phyloP scores from a whole-genome alignment of 2,113 vertebrate species.

The Mus spicilegus region DNA sequence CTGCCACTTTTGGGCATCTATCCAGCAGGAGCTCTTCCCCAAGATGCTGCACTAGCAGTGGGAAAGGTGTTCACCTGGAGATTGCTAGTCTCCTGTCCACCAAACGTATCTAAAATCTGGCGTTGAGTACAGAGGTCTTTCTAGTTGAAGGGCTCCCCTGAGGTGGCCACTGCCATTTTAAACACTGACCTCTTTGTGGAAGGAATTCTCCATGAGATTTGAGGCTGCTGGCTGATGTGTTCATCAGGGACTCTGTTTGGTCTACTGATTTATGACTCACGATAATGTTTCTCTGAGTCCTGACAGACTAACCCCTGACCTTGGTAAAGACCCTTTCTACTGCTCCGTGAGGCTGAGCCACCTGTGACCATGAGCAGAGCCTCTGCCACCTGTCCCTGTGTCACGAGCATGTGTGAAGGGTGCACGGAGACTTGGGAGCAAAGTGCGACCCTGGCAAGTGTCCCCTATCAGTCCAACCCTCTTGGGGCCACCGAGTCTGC shows the following conservation, averaged over 20 bases:
- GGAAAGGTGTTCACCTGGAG: rapidly evolving
- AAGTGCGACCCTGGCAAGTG: neutral
- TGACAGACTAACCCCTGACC: neutral
- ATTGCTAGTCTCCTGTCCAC: neutral
- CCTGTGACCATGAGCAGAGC: neutral
- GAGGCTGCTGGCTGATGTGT: neutral
- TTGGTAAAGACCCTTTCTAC: neutral
- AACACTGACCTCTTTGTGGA: neutral
- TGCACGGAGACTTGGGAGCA: neutral
- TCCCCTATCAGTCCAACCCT: neutral
- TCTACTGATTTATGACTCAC: neutral
- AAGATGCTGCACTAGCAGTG: rapidly evolving
- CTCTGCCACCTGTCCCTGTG: neutral
- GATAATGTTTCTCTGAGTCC: neutral
- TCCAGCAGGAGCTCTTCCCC: neutral
- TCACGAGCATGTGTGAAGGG: neutral
- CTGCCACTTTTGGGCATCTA: neutral
- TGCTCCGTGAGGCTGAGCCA: neutral
- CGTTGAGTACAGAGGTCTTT: neutral
- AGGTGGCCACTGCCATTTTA: neutral
- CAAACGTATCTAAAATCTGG: neutral
- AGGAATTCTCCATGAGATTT: neutral
- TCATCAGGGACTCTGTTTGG: neutral
- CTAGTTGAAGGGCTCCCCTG: neutral
- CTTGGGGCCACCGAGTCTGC: neutral